A percentile compares a stretch with the other conserved stretches of the same genome.
Conservation (phyloP, 1,140 invertebrate genomes). For the Drosophila subpulchrella region DNA sequence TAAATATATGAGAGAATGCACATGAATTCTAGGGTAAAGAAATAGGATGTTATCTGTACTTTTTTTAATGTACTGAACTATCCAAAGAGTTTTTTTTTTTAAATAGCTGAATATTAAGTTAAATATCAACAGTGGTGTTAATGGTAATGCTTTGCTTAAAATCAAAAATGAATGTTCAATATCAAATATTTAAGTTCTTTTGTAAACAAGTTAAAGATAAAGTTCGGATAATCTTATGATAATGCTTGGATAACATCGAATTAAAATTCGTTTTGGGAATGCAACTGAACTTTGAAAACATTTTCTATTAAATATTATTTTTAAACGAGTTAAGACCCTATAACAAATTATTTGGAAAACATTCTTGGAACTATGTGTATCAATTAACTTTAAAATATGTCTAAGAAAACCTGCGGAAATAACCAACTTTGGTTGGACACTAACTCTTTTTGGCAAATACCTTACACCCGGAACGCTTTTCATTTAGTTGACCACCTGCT, state of each 20-base stretch:
- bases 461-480: constrained; percentile 16
- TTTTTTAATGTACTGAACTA: neutral
- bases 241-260: too few relatives aligned
- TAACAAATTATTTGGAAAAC: neutral
- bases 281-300: too few relatives aligned
- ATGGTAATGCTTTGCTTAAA: constrained; percentile 18
- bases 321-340: neutral
- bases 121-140: constrained; percentile 32
- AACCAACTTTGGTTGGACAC: neutral
- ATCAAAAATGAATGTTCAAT: neutral
- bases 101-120: neutral
- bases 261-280: too few relatives aligned
- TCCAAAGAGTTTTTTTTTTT: constrained; percentile 8
- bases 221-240: too few relatives aligned
- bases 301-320: too few relatives aligned
- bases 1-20: neutral
- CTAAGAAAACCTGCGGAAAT: constrained; percentile 11
- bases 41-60: neutral
- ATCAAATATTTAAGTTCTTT: neutral
- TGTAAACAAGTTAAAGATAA: too few relatives aligned
- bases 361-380: neutral
- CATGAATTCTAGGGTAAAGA: neutral
- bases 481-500: constrained; percentile 64
- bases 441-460: constrained; percentile 26
- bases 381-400: neutral